Evolutionary conservation across 2,888 invertebrate genomes (phyloP).

Genomic region (Acronicta aceris): DNA sequence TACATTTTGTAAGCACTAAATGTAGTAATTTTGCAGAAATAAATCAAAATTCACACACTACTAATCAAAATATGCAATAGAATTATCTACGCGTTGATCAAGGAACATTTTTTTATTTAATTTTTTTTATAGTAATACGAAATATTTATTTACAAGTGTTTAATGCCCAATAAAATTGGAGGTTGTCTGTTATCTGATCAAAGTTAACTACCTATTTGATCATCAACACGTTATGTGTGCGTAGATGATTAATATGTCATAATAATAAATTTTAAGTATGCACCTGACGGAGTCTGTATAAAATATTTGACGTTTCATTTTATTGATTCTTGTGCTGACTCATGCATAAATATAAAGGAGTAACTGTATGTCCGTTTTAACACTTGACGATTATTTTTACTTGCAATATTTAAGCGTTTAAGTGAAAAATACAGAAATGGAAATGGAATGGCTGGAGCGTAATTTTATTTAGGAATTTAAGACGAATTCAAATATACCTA

Average conservation of each 20-base stretch:
- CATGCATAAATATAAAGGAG: neutral
- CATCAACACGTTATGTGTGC: slow-evolving; percentile 38
- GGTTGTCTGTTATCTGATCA: slow-evolving; percentile 53
- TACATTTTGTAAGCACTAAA: too few species aligned
- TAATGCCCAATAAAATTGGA: slow-evolving; percentile 46
- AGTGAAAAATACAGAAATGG: too few species aligned
- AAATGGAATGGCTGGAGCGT: too few species aligned
- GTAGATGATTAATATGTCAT: slow-evolving; percentile 34
- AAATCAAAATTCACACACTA: slow-evolving; percentile 35
- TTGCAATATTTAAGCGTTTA: too few species aligned
- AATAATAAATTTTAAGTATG: slow-evolving; percentile 17
- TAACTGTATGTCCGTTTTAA: neutral
- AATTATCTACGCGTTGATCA: slow-evolving; percentile 50
- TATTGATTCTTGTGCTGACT: neutral
- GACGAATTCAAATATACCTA: too few species aligned
- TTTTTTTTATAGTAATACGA: slow-evolving; percentile 18
- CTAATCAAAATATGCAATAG: slow-evolving; percentile 42
- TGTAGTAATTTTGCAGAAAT: slow-evolving; percentile 26
- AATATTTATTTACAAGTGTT: slow-evolving; percentile 46
- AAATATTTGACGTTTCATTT: slow-evolving; percentile 8
- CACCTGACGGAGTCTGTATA: slow-evolving; percentile 10
- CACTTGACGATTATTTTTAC: too few species aligned
- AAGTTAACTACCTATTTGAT: slow-evolving; percentile 46
- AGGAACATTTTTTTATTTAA: slow-evolving; percentile 41
- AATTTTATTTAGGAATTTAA: too few species aligned